A percentile compares a stretch with the other conserved stretches of the same genome.
phyloP scores from a whole-genome alignment of 2,888 invertebrate genomes.

The Sesamia inferens region DNA sequence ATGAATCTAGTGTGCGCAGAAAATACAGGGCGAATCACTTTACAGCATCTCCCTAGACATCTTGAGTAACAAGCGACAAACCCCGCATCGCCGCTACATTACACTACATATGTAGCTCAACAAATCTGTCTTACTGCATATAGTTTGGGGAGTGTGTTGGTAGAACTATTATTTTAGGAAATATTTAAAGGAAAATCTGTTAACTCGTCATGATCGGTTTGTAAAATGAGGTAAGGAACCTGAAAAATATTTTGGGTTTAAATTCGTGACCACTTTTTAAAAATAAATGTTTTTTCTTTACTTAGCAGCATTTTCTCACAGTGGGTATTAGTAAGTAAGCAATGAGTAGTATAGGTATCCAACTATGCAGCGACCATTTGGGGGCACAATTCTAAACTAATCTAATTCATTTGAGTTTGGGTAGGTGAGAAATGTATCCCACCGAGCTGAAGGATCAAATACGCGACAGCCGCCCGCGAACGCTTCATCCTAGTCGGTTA shows the following conservation, averaged over 20 bases:
- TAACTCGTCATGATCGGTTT: no score
- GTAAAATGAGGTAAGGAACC: no score
- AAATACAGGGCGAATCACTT: conserved; percentile 50
- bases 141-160: neutral
- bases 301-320: neutral
- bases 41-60: conserved; percentile 58
- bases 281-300: neutral
- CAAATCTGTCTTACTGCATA: conserved; percentile 16
- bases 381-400: no score
- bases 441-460: no score
- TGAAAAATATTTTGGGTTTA: neutral
- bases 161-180: neutral
- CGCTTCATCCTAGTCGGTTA: no score
- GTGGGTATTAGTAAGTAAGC: neutral
- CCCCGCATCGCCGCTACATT: conserved; percentile 35
- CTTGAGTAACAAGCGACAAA: conserved; percentile 58
- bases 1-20: conserved; percentile 43
- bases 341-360: no score
- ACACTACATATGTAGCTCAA: conserved; percentile 38
- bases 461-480: no score
- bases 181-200: neutral
- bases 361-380: no score
- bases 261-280: neutral
- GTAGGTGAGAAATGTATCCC: no score
- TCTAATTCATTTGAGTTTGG: no score